These are phyloP conservation scores for Neodiprion virginianus DNA, from an alignment of 1,140 invertebrate species.

Conservation along the genomic window DNA sequence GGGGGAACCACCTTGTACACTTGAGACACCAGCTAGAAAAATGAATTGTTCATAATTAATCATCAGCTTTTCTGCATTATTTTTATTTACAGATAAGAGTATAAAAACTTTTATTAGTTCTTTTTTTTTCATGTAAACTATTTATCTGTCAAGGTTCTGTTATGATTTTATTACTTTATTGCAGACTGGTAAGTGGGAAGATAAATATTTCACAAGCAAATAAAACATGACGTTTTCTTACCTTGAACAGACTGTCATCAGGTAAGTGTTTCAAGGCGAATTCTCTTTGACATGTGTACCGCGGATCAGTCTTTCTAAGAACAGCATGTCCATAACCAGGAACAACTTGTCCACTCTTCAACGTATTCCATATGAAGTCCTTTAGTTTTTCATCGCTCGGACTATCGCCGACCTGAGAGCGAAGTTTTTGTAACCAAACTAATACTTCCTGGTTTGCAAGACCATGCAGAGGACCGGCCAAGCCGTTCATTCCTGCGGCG, in stretches of 20 bases:
- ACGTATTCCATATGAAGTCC: constrained; percentile 93
- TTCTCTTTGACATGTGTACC: constrained; percentile 93
- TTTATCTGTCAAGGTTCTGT: background rate
- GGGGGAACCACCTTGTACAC: constrained; percentile 96
- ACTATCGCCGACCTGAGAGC: constrained; percentile 79
- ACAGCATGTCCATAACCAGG: constrained; percentile 98
- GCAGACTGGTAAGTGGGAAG: constrained; percentile 9
- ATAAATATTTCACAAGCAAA: constrained; percentile 13
- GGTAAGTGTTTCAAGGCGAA: constrained; percentile 95
- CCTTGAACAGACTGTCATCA: constrained; percentile 90
- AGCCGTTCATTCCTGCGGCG: constrained; percentile 91
- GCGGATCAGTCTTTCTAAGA: constrained; percentile 94
- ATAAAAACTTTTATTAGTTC: background rate
- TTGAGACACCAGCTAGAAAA: constrained; percentile 79
- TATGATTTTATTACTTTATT: constrained; percentile 9
- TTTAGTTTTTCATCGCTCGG: constrained; percentile 87
- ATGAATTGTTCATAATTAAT: constrained; percentile 14
- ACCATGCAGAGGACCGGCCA: constrained; percentile 95
- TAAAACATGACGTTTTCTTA: constrained; percentile 40
- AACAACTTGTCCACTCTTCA: constrained; percentile 94
- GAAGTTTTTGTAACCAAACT: constrained; percentile 84
- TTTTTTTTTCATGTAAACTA: too few species aligned
- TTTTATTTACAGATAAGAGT: background rate
- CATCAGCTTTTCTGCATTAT: background rate
- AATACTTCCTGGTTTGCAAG: constrained; percentile 95